These are phyloP conservation scores for Archips crataeganus DNA, from an alignment of 2,888 invertebrate genomes.

Conservation along the genomic window DNA sequence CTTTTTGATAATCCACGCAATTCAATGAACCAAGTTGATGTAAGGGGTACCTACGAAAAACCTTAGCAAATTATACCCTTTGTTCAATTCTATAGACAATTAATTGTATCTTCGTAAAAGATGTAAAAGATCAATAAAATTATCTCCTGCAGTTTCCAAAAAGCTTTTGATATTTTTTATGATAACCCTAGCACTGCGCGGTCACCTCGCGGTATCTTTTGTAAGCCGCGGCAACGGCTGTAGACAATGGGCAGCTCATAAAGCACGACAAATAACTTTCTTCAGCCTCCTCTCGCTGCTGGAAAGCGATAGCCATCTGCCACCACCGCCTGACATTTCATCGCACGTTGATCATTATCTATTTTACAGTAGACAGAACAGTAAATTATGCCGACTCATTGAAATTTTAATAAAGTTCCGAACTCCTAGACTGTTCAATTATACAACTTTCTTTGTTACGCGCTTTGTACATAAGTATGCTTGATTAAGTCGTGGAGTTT, in stretches of 20 bases:
- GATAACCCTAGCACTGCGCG: slow-evolving; percentile 18
- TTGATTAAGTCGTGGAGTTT: neutral
- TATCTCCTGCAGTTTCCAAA: slow-evolving; percentile 1
- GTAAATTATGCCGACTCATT: slow-evolving; percentile 27
- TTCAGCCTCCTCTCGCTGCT: slow-evolving; percentile 29
- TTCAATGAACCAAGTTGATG: neutral
- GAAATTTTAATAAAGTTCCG: slow-evolving; percentile 14
- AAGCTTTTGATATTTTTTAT: neutral
- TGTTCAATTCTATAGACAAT: neutral
- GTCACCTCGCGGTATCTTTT: slow-evolving; percentile 19
- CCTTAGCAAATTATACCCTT: neutral
- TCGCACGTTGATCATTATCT: slow-evolving; percentile 28
- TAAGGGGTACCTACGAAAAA: neutral
- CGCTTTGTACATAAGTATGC: neutral
- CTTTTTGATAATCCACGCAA: neutral
- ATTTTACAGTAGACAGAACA: slow-evolving; percentile 23
- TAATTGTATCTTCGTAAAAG: neutral
- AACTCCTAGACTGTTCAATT: slow-evolving; percentile 10
- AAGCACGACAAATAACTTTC: slow-evolving; percentile 41
- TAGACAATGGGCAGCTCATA: slow-evolving; percentile 35
- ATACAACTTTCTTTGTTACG: slow-evolving; percentile 26
- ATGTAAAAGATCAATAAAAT: slow-evolving; percentile 16
- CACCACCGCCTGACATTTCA: slow-evolving; percentile 25
- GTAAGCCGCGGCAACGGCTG: slow-evolving; percentile 14
- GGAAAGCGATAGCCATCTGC: slow-evolving; percentile 33